These are phyloP conservation scores for Aphidoletes aphidimyza DNA, from an alignment of 2,888 invertebrate genomes.

Conservation along the genomic window DNA sequence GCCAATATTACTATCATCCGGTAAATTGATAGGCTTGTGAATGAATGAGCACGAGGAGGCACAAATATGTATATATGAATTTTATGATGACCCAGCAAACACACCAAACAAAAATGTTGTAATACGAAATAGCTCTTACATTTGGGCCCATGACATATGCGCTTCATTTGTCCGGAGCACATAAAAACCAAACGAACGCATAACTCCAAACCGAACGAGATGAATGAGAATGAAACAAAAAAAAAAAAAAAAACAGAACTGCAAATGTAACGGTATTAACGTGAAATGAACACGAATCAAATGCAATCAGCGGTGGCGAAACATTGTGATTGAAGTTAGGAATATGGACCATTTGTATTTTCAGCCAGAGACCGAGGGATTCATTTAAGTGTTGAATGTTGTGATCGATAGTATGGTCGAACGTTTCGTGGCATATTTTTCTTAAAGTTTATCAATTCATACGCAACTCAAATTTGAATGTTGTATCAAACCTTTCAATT, in stretches of 20 bases:
- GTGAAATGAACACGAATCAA: slow-evolving; percentile 9
- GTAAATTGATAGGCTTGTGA: slow-evolving; percentile 56
- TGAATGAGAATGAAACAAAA: too few species aligned
- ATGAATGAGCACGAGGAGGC: slow-evolving; percentile 30
- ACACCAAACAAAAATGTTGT: neutral
- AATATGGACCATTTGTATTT: neutral
- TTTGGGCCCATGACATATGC: neutral
- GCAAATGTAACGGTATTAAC: slow-evolving; percentile 8
- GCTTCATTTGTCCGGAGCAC: neutral
- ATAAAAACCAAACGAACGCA: neutral
- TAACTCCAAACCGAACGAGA: too few species aligned
- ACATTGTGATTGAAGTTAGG: neutral
- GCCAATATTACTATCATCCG: slow-evolving; percentile 56
- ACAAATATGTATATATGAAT: slow-evolving; percentile 13
- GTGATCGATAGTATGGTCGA: neutral
- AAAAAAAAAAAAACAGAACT: neutral
- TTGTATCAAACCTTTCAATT: too few species aligned
- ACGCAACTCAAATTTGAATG: too few species aligned
- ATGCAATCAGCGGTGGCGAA: neutral
- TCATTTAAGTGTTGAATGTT: neutral
- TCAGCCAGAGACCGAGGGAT: neutral
- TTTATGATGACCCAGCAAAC: neutral
- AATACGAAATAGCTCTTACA: slow-evolving; percentile 1
- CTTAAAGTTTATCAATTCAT: too few species aligned
- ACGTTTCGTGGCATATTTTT: neutral